phyloP scores from a whole-genome alignment of 2,888 invertebrate species.

The Lycaena phlaeas region DNA sequence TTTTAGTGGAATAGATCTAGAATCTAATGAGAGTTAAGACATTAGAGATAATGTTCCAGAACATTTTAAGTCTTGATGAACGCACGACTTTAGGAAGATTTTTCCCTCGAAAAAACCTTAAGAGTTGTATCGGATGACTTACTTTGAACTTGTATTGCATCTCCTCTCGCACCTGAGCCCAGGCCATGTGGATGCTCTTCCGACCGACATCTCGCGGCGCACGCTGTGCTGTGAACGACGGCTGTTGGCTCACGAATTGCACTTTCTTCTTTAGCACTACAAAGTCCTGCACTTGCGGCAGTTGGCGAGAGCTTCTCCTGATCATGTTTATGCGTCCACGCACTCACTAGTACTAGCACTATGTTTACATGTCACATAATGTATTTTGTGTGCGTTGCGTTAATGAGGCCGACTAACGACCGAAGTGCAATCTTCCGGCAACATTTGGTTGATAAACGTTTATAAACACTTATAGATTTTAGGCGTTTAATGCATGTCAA shows the following conservation, averaged over 20 bases:
- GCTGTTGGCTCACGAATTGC: background rate
- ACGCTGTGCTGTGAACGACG: background rate
- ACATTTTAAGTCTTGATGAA: no score
- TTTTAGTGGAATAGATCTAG: no score
- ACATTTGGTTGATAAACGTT: conserved; percentile 25
- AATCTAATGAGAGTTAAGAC: no score
- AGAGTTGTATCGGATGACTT: no score
- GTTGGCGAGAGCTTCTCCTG: background rate
- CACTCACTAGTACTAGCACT: background rate
- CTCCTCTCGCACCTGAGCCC: conserved; percentile 55
- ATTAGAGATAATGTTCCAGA: no score
- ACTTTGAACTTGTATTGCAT: conserved; percentile 46
- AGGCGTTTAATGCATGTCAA: no score
- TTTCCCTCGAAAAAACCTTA: no score
- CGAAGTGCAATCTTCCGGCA: conserved; percentile 43
- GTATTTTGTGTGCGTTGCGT: conserved; percentile 8
- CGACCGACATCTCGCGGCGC: conserved; percentile 2
- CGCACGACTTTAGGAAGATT: no score
- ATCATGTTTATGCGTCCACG: background rate
- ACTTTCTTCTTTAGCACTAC: background rate
- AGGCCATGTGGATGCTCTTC: conserved; percentile 37
- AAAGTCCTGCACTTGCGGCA: background rate
- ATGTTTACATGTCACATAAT: background rate
- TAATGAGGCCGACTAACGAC: conserved; percentile 32
- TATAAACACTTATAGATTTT: no score